phyloP scores from a whole-genome alignment of 2,113 vertebrate genomes.

The Sciurus niger region DNA sequence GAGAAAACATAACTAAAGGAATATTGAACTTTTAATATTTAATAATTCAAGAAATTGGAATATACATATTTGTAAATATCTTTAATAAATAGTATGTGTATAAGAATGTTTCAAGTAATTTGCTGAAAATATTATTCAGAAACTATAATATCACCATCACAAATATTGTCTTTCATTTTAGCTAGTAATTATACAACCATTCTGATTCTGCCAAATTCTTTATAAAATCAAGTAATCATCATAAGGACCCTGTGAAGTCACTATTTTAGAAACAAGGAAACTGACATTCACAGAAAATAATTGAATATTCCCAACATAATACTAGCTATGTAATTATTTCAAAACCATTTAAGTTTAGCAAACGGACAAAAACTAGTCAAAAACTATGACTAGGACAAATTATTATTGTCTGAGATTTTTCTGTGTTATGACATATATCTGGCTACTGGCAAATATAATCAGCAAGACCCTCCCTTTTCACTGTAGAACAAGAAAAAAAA shows the following conservation, averaged over 20 bases:
- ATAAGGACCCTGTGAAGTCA: not conserved
- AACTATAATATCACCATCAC: not conserved
- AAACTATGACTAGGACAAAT: not conserved
- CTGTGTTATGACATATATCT: not conserved
- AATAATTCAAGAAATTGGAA: constrained; percentile 6
- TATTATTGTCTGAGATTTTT: not conserved
- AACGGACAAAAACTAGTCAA: not conserved
- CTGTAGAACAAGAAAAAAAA: not conserved
- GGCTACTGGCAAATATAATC: not conserved
- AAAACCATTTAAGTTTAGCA: not conserved
- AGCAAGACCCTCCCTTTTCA: not conserved
- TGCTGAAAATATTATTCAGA: not conserved
- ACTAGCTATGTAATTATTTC: not conserved
- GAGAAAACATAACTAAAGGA: not conserved
- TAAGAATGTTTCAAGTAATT: not conserved
- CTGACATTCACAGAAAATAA: not conserved
- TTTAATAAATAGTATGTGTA: not conserved
- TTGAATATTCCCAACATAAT: not conserved
- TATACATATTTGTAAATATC: not conserved
- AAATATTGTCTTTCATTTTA: not conserved
- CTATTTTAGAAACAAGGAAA: not conserved
- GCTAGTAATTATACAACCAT: not conserved
- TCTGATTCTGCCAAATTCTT: not conserved
- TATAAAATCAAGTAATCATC: not conserved
- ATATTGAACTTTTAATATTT: not conserved